Base-by-base conservation (phyloP, 1,140 invertebrate genomes). In the Cotesia vestalis region DNA sequence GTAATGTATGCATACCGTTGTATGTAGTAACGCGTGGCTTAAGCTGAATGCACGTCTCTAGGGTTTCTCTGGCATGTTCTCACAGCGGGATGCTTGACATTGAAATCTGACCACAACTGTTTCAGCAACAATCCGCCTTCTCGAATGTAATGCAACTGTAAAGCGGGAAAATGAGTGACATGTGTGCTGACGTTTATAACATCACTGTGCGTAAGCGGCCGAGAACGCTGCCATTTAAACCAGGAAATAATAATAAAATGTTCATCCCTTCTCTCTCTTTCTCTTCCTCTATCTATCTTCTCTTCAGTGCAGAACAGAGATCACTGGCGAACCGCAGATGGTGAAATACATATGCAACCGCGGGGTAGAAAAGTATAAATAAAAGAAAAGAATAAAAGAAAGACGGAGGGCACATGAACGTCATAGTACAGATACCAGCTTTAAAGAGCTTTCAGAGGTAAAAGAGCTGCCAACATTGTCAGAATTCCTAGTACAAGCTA, bases 171-270 rank as follows among this genome's bases (percentile, higher is more conserved):
- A 11, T 35, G 35, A 34, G 38, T 66, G 70, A 72, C 62, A 63
- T 64, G 62, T 72, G 63, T 66, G 70, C 70, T 72, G 70, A 72
- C 53, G 55, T 72, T 57, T 62, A 55, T 66, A 55, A 64, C 17
- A 38, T 4, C 20, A 60, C 6, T 17, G 53, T 35, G 35, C 51
- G 20, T 59, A 14, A 38, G 66, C 69, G n/a, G 27, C 11, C 57
- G 17, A 61, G 61, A 34, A 63, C 55, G 51, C 66, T 66, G 59
- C 66, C 57, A 71, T 52, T 46, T 46, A 11, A 9, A 46, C 11
- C 6, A 46, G 51, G 52, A 34, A 40, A 66, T 36, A 72, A 53
- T 52, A 71, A 27, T 57, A 63, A 40, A 57, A 27, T 27, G 27
- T 27, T 27, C 27, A 27, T 27, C 3, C 27, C 27, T 27, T 27